These are phyloP conservation scores for Corythornis cristatus DNA, from an alignment of 2,113 vertebrate species.

Conservation along the genomic window DNA sequence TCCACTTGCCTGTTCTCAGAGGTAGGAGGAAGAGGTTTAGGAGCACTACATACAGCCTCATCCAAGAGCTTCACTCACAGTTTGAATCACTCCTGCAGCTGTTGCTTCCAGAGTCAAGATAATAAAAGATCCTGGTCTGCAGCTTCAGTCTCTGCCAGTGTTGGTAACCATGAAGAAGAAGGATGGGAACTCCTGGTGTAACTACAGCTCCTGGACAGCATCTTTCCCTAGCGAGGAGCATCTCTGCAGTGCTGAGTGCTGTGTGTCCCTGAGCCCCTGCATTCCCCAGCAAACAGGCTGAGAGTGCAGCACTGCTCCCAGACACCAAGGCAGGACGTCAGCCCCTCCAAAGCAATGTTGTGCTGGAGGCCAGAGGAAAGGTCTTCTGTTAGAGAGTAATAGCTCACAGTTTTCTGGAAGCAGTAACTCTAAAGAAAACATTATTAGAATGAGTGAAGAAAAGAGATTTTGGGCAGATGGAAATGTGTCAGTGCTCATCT, in stretches of 20 bases:
- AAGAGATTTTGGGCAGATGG: background rate
- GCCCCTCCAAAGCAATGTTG: background rate
- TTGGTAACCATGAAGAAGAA: background rate
- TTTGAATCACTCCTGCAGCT: background rate
- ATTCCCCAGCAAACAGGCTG: background rate
- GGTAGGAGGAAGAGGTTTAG: background rate
- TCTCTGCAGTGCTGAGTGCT: background rate
- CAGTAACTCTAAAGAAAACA: background rate
- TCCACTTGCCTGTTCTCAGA: background rate
- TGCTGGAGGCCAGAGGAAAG: background rate
- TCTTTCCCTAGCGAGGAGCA: background rate
- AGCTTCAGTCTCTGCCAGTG: background rate
- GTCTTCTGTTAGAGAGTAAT: background rate
- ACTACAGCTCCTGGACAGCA: background rate
- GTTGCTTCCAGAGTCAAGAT: background rate
- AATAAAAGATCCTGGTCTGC: background rate
- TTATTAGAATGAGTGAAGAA: background rate
- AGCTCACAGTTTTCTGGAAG: background rate
- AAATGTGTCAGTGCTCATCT: conserved; percentile 1
- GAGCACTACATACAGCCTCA: background rate
- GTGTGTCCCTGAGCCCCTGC: background rate
- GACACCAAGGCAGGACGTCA: background rate
- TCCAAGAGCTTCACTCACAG: background rate
- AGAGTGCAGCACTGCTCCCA: background rate
- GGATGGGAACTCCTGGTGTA: background rate